Evolutionary conservation across 2,888 invertebrate genomes (phyloP).

Genomic region (Eupithecia inturbata): DNA sequence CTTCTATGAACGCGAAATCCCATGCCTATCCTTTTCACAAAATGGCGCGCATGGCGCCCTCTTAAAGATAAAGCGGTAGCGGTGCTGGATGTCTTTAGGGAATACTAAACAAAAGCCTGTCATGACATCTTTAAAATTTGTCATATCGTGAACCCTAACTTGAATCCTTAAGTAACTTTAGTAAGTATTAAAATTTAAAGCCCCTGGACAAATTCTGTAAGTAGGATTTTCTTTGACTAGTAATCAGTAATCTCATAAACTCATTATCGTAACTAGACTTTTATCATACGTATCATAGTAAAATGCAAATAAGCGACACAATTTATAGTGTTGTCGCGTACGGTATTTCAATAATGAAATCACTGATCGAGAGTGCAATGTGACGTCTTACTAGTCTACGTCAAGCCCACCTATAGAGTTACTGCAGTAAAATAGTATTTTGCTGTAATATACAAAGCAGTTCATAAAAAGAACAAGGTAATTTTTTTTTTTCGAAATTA

Average conservation of each 20-base stretch:
- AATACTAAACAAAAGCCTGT: background rate
- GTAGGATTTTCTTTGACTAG: background rate
- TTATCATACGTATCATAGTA: background rate
- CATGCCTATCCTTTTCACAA: too few species aligned
- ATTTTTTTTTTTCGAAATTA: background rate
- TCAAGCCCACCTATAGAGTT: conserved; percentile 2
- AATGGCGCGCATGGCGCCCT: too few species aligned
- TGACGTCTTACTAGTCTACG: conserved; percentile 35
- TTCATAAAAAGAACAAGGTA: background rate
- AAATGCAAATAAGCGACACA: conserved; percentile 23
- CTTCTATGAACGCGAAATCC: too few species aligned
- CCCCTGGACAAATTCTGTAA: background rate
- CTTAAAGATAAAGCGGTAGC: background rate
- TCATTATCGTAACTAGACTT: background rate
- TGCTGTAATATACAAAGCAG: background rate
- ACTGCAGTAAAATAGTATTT: background rate
- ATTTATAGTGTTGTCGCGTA: conserved; percentile 23
- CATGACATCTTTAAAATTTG: background rate
- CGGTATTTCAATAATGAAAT: conserved; percentile 41
- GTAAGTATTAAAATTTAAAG: background rate
- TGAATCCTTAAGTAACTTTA: background rate
- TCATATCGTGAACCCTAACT: background rate
- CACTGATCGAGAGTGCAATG: conserved; percentile 29
- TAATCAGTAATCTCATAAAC: background rate
- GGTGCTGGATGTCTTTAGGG: background rate